These are phyloP conservation scores for Cervus canadensis DNA, from an alignment of 2,113 vertebrate genomes.

Conservation along the genomic window DNA sequence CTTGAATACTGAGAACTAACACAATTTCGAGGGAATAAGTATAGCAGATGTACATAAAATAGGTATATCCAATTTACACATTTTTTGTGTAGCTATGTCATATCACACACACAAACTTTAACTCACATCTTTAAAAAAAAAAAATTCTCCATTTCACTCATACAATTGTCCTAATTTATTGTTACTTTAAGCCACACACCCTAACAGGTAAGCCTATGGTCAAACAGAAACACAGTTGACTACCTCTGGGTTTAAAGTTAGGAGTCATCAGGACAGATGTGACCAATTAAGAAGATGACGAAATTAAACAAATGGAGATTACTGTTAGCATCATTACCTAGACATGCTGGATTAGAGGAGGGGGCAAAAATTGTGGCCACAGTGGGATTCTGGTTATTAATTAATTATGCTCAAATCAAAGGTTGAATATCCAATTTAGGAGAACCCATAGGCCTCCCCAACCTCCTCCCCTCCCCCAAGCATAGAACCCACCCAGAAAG, in stretches of 20 bases:
- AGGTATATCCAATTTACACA: slow-evolving; percentile 21
- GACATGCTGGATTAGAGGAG: not conserved
- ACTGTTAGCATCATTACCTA: not conserved
- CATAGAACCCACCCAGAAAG: not conserved
- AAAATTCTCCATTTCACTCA: not conserved
- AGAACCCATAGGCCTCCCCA: not conserved
- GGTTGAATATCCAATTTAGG: not conserved
- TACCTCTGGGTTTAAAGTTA: not conserved
- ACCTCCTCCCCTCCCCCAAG: not conserved
- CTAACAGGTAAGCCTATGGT: not conserved
- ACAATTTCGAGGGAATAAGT: not conserved
- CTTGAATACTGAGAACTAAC: slow-evolving; percentile 10
- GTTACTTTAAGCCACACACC: not conserved
- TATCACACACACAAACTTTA: slow-evolving; percentile 27
- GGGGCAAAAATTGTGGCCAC: not conserved
- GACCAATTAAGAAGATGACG: not conserved
- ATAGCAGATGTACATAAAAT: slow-evolving; percentile 13
- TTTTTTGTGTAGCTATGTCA: slow-evolving; percentile 42
- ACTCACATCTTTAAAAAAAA: not conserved
- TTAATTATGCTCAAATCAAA: not conserved
- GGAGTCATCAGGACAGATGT: not conserved
- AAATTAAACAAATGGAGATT: not conserved
- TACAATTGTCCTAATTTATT: not conserved
- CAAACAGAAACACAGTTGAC: not conserved
- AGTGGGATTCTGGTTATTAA: not conserved